phyloP scores from a whole-genome alignment of 2,797 vertebrate genomes.

The Triplophysa bombifrons region DNA sequence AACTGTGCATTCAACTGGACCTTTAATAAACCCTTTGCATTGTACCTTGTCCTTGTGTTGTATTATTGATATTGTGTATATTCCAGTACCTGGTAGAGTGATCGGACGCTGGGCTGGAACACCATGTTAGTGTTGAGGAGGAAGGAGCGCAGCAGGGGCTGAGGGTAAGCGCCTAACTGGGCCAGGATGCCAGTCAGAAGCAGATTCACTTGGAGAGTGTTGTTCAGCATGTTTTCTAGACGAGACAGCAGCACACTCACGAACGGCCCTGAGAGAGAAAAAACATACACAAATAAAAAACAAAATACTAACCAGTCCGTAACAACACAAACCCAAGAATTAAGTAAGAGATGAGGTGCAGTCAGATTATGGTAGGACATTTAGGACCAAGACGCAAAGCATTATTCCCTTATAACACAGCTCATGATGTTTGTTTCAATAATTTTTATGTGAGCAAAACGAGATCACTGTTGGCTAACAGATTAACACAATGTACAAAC shows the following conservation, averaged over 20 bases:
- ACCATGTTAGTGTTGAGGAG: conserved; percentile 98
- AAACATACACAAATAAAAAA: background rate
- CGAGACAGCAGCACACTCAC: conserved; percentile 95
- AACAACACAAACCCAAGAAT: too few species aligned
- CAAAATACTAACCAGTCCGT: background rate
- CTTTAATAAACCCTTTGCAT: background rate
- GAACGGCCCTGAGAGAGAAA: conserved; percentile 84
- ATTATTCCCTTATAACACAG: too few species aligned
- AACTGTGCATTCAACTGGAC: too few species aligned
- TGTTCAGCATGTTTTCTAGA: conserved; percentile 96
- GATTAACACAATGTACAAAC: too few species aligned
- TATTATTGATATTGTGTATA: background rate
- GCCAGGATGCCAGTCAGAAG: conserved; percentile 94
- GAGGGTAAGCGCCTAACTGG: conserved; percentile 92
- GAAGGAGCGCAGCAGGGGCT: conserved; percentile 94
- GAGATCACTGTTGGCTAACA: too few species aligned
- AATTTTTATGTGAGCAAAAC: too few species aligned
- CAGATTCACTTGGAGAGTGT: conserved; percentile 93
- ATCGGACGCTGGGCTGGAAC: conserved; percentile 94
- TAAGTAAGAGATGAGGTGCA: too few species aligned
- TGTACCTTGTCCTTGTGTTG: background rate
- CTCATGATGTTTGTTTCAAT: too few species aligned
- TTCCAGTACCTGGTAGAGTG: conserved; percentile 89
- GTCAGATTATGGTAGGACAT: too few species aligned
- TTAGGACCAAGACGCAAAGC: too few species aligned